Percentiles rank a stretch among this genome's conserved stretches.
These are phyloP conservation scores for Microctonus hyperodae DNA, from an alignment of 2,888 invertebrate species.

Conservation along the genomic window DNA sequence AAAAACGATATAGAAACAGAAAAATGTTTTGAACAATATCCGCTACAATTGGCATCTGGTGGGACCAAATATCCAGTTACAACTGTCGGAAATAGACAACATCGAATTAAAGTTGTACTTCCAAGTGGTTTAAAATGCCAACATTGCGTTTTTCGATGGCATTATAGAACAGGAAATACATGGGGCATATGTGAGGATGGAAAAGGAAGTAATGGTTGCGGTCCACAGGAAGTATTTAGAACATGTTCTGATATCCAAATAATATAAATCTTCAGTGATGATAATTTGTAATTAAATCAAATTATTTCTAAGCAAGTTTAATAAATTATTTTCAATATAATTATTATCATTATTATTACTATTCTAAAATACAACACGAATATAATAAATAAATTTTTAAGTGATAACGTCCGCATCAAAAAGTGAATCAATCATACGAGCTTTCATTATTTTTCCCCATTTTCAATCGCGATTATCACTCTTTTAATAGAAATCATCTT, in stretches of 20 bases:
- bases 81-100: constrained; percentile 13
- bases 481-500: not conserved
- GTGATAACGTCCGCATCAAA: no score
- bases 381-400: no score
- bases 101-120: constrained; percentile 53
- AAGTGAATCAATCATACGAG: not conserved
- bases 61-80: constrained; percentile 47
- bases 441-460: not conserved
- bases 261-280: not conserved
- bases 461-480: not conserved
- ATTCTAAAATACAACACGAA: no score
- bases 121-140: constrained; percentile 64
- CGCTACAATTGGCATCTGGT: constrained; percentile 55
- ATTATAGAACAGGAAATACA: constrained; percentile 65
- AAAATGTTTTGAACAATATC: constrained; percentile 64
- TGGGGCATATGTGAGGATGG: constrained; percentile 65
- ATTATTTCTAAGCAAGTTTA: no score
- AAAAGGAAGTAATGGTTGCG: constrained; percentile 63
- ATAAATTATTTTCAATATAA: no score
- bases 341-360: not conserved
- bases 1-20: constrained; percentile 63
- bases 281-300: no score
- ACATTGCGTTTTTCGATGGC: constrained; percentile 68
- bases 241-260: constrained; percentile 65
- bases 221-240: constrained; percentile 65